These are phyloP conservation scores for Sylvia atricapilla DNA, from an alignment of 2,113 vertebrate species.

Conservation along the genomic window DNA sequence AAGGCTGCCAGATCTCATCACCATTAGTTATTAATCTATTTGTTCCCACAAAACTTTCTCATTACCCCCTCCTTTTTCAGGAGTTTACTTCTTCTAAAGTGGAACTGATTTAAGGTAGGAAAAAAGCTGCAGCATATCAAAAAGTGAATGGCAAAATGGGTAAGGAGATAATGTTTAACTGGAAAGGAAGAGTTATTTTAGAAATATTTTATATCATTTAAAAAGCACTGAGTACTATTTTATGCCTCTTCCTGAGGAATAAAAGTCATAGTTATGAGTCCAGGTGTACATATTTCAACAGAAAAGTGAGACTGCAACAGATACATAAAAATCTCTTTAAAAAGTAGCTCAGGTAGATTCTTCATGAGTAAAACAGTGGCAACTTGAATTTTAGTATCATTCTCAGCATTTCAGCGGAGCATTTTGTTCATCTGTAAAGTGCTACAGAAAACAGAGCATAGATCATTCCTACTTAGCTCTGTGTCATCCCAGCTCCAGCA, in stretches of 20 bases:
- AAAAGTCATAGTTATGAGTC: constrained; percentile 24
- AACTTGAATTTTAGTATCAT: background rate
- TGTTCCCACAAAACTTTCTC: background rate
- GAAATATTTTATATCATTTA: constrained; percentile 35
- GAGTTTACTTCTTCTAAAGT: constrained; percentile 21
- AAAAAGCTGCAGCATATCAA: background rate
- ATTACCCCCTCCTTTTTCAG: background rate
- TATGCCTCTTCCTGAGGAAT: constrained; percentile 30
- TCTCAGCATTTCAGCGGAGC: background rate
- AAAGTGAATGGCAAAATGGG: background rate
- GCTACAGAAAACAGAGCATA: background rate
- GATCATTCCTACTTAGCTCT: background rate
- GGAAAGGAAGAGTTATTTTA: constrained; percentile 17
- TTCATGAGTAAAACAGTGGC: background rate
- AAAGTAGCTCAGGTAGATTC: background rate
- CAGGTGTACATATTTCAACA: constrained; percentile 20
- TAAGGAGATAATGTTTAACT: constrained; percentile 31
- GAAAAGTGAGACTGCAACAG: background rate
- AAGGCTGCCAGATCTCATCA: constrained; percentile 14
- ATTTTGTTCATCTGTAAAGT: background rate
- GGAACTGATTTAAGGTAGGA: constrained; percentile 1
- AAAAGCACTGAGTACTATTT: constrained; percentile 46
- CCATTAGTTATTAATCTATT: constrained; percentile 28
- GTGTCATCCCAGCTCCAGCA: background rate
- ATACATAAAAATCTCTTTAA: background rate